Evolutionary conservation across 2,797 vertebrate species (phyloP).

Genomic region (Sebastes hubbsi): DNA sequence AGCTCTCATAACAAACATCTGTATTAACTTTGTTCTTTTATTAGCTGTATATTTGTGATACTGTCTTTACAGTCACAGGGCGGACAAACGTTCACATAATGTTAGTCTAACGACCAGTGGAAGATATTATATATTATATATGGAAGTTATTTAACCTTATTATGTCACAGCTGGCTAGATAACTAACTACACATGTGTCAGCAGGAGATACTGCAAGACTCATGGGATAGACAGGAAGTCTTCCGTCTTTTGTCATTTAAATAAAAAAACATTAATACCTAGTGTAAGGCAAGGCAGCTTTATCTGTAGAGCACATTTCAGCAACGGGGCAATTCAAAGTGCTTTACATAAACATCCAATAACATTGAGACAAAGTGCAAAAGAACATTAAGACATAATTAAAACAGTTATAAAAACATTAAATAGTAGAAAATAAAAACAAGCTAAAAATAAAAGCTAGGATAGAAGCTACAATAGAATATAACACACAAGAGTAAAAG

Average conservation of each 20-base stretch:
- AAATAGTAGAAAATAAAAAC: no score
- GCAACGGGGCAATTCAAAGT: no score
- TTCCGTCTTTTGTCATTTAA: neutral
- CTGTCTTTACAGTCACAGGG: neutral
- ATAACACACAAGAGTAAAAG: no score
- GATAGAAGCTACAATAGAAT: no score
- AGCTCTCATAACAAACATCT: neutral
- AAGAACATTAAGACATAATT: no score
- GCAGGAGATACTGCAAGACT: fast-evolving
- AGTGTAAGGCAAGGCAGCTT: neutral
- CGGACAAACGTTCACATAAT: fast-evolving
- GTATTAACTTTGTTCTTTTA: neutral
- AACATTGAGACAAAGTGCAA: no score
- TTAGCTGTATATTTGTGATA: neutral
- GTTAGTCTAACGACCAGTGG: neutral
- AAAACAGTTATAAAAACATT: no score
- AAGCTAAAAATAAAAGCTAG: no score
- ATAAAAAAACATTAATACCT: fast-evolving
- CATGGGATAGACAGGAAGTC: fast-evolving
- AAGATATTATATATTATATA: no score
- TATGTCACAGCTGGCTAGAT: neutral
- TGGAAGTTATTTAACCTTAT: neutral
- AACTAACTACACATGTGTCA: neutral
- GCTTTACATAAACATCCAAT: no score
- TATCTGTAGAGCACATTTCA: no score